A percentile compares a stretch with the other conserved stretches of the same genome.
phyloP scores from a whole-genome alignment of 2,113 vertebrate species.

The Corydoras maculifer region DNA sequence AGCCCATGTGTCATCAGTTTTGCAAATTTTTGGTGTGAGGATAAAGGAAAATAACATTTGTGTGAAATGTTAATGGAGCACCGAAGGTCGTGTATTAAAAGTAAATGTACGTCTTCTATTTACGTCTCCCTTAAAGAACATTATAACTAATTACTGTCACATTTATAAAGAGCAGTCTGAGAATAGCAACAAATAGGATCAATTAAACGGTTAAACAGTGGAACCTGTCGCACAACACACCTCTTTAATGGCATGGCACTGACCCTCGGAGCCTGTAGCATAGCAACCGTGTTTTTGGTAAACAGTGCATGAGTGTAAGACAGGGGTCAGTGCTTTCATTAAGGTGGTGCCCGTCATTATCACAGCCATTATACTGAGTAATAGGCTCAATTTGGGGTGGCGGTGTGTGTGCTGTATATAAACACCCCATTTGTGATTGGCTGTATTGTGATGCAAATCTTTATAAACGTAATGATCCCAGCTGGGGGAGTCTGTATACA shows the following conservation, averaged over 20 bases:
- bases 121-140: too few species aligned
- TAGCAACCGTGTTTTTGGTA: slow-evolving; percentile 19
- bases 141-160: too few species aligned
- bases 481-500: too few species aligned
- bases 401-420: slow-evolving; percentile 6
- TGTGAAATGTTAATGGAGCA: too few species aligned
- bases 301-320: slow-evolving; percentile 18
- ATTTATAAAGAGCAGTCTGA: too few species aligned
- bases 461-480: too few species aligned
- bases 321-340: slow-evolving; percentile 20
- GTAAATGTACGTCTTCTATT: too few species aligned
- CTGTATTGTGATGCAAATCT: slow-evolving; percentile 21
- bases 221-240: slow-evolving; percentile 23
- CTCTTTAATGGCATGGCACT: slow-evolving; percentile 5
- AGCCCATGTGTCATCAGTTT: too few species aligned
- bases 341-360: slow-evolving; percentile 14
- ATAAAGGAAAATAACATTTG: too few species aligned
- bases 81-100: too few species aligned
- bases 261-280: slow-evolving; percentile 10
- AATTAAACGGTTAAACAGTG: slow-evolving; percentile 10
- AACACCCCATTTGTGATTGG: slow-evolving; percentile 4
- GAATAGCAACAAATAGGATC: neutral
- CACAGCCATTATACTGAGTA: slow-evolving; percentile 16
- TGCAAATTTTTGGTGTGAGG: too few species aligned
- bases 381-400: slow-evolving; percentile 11